These are phyloP conservation scores for Ephydatia muelleri DNA, from an alignment of 37 sponge, comb jelly and placozoan genomes.

Conservation along the genomic window DNA sequence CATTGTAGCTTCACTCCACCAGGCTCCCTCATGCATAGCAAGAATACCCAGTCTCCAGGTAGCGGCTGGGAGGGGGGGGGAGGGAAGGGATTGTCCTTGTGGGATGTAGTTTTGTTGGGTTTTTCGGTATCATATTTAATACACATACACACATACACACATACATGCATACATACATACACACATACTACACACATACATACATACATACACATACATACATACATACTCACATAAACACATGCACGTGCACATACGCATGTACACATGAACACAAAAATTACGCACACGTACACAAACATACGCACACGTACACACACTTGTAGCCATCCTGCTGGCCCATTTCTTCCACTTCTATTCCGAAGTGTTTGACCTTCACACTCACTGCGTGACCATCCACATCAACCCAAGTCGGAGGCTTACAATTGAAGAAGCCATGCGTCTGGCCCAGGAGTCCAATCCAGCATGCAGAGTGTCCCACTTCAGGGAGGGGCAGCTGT, in stretches of 20 bases:
- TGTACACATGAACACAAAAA: neutral
- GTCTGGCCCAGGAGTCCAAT: neutral
- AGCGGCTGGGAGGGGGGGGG: too few relatives aligned
- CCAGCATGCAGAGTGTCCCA: neutral
- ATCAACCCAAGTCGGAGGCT: neutral
- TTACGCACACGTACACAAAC: slow-evolving; percentile 2
- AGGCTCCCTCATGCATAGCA: slow-evolving; percentile 39
- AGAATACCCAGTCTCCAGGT: slow-evolving; percentile 44
- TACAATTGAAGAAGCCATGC: slow-evolving; percentile 3
- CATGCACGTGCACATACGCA: too few relatives aligned
- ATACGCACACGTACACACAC: slow-evolving; percentile 1
- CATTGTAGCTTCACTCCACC: slow-evolving; percentile 16
- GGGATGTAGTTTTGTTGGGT: neutral
- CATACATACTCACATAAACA: neutral
- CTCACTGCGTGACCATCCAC: slow-evolving; percentile 39
- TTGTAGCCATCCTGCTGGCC: slow-evolving; percentile 32
- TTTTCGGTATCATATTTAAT: neutral
- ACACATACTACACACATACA: slow-evolving; percentile 46
- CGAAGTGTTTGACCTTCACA: slow-evolving; percentile 1
- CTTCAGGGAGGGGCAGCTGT: slow-evolving; percentile 2
- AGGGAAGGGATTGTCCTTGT: too few relatives aligned
- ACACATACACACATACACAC: slow-evolving; percentile 19
- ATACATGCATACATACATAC: slow-evolving; percentile 17
- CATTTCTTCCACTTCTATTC: slow-evolving; percentile 65
- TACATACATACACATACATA: slow-evolving; percentile 41